A percentile compares a stretch with the other conserved stretches of the same genome.
phyloP scores from a whole-genome alignment of 2,797 vertebrate species.

The Darevskia nairensis region DNA sequence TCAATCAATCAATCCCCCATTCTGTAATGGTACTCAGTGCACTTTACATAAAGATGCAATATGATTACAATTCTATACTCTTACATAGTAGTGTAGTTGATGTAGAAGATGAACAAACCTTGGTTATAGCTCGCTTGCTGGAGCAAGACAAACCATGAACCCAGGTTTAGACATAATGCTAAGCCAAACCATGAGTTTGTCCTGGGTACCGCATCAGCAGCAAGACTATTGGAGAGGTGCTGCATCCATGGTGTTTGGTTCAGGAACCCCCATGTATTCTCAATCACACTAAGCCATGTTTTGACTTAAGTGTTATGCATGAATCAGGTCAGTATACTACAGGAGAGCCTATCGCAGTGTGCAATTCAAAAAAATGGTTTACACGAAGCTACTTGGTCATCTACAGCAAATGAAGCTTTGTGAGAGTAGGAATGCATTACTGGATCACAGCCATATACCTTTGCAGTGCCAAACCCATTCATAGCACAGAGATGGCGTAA shows the following conservation, averaged over 20 bases:
- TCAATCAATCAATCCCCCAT: neutral
- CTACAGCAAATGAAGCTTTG: neutral
- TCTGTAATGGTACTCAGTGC: neutral
- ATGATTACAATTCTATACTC: neutral
- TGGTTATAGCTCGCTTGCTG: too few relatives aligned
- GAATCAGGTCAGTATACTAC: too few relatives aligned
- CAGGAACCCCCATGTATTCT: too few relatives aligned
- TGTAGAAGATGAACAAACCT: too few relatives aligned
- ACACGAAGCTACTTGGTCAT: neutral
- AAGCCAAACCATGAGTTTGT: too few relatives aligned
- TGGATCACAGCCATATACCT: neutral
- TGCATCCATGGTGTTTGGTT: too few relatives aligned
- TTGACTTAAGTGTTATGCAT: neutral
- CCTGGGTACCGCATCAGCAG: too few relatives aligned
- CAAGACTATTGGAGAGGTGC: too few relatives aligned
- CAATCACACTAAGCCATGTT: too few relatives aligned
- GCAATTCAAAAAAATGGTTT: neutral
- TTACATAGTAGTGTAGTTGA: neutral
- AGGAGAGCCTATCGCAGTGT: neutral
- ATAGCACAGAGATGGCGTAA: neutral
- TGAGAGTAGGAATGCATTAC: neutral
- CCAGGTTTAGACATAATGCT: too few relatives aligned
- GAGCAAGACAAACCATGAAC: too few relatives aligned
- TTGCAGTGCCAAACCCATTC: slow-evolving; percentile 26
- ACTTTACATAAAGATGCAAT: neutral